Base-by-base conservation (phyloP, 2,888 invertebrate genomes). In the Thecophora atra region DNA sequence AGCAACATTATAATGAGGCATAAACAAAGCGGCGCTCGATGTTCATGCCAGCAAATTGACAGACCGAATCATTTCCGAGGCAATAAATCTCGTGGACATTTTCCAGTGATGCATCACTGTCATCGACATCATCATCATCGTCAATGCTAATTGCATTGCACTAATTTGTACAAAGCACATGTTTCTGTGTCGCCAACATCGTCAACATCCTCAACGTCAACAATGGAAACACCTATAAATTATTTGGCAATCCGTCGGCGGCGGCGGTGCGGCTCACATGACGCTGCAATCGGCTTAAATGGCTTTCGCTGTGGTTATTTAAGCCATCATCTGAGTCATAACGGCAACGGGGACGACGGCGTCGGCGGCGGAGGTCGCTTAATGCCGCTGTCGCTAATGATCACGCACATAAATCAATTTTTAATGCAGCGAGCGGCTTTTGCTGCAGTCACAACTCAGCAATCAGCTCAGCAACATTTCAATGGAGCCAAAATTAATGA, bases 391-490 rank as follows among this genome's bases (percentile, higher is more conserved):
- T 21, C 37, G 70, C 52, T 52, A 51, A 37, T 52, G 70, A 19
- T 19, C 58, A 28, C 15, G 44, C 52, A 21, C 52, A 70, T 74
- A 62, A 73, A 75, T 76, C 74, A 74, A 78, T 76, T 76, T 72
- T 58, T 75, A 76, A 75, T 58, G 17, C 58, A 28, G 58, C 58
- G 28, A 69, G 21, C 67, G 54, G 68, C 70, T 67, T 44, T 67
- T 37, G 64, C 73, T 37, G 64, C 72, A 30, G 64, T 58, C 69
- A 17, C 60, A 28, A 44, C 60, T 21, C 58, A 56, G 26, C 24
- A 71, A 66, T 30, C 47, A 13, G 37, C 66, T 62, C 37, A 24
- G 63, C 70, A 70, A 63, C 70, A 70, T 62, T 70, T 70, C 52
- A 70, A 63, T 70, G 52, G 52, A 63, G 19, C 21, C 70, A 63